A percentile compares a stretch with the other conserved stretches of the same genome.
phyloP scores from a whole-genome alignment of 1,140 invertebrate species.

The Drosophila truncata region DNA sequence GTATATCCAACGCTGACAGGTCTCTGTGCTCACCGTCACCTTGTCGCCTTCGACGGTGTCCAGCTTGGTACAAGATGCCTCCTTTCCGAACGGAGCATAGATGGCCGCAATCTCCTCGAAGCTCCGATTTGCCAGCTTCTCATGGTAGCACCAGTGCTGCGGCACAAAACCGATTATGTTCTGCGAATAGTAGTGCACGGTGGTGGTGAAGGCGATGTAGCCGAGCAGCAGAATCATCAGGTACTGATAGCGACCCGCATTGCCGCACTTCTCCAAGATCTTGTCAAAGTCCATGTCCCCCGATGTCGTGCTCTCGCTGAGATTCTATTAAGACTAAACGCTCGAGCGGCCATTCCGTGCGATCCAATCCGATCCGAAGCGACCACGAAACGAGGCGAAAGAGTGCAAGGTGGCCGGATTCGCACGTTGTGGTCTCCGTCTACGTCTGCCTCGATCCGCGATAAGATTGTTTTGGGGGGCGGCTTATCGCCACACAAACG shows the following conservation, averaged over 20 bases:
- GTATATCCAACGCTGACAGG: conserved; percentile 86
- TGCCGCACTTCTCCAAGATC: conserved; percentile 87
- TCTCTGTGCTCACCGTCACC: conserved; percentile 54
- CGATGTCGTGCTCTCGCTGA: conserved; percentile 44
- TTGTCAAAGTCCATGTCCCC: conserved; percentile 86
- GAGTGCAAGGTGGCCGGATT: conserved; percentile 44
- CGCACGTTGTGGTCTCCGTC: conserved; percentile 22
- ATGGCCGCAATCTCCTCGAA: conserved; percentile 64
- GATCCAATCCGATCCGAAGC: conserved; percentile 9
- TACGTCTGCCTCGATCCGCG: conserved; percentile 14
- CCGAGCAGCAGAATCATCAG: conserved; percentile 87
- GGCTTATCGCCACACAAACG: conserved; percentile 57
- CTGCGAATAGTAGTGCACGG: conserved; percentile 87
- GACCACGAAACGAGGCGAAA: conserved; percentile 16
- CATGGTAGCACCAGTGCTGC: conserved; percentile 84
- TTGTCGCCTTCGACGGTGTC: conserved; percentile 45
- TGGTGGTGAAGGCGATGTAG: conserved; percentile 86
- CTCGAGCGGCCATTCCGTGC: conserved; percentile 1
- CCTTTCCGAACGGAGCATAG: conserved; percentile 57
- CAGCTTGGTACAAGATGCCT: conserved; percentile 61
- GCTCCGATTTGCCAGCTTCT: conserved; percentile 60
- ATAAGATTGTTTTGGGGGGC: conserved; percentile 68
- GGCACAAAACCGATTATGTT: conserved; percentile 86
- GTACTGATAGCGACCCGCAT: conserved; percentile 88
- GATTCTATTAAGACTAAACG: conserved; percentile 72